Base-by-base conservation (phyloP, 2,797 vertebrate genomes). In the Enteromius thamalakanensis region DNA sequence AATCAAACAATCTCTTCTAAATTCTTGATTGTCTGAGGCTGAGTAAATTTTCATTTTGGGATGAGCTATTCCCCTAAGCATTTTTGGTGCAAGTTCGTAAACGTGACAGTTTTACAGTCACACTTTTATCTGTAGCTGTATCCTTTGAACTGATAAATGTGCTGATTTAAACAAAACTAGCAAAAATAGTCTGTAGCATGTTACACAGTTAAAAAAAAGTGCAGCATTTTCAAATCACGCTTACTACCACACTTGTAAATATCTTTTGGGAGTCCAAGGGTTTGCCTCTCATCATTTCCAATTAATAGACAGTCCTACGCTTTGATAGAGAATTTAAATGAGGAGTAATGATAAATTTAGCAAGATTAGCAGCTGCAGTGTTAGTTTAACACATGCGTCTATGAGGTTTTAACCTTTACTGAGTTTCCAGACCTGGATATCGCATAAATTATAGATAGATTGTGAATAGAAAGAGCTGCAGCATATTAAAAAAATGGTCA, bases 311-410 rank as follows among this genome's bases (percentile, higher is more conserved):
- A 80, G 23, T 29, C 23, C 29, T 49, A n/a, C n/a, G 23, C 79
- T 80, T 82, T 82, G 76, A 84, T 78, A 72, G 67, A 81, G 23
- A 82, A 62, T 80, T 69, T 14, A 65, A 76, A 79, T 76, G 70
- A 80, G 84, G 69, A 69, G 70, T 32, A 80, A 71, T 86, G 82
- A 82, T 80, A 86, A 76, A 88, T 88, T 80, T 86, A 83, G 86
- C 80, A 70, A 47, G 72, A 69, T 67, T 86, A 82, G 68, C 84
- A 86, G 76, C 72, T 78, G 40, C 71, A 75, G 81, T 68, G 76
- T 83, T 86, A 88, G 53, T 88, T 84, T 88, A 78, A 87, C 76
- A 84, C 67, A 71, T 77, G 58, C 29, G n/a, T 87, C 77, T 85
- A 65, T 87, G 58, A 78, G 62, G 51, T 70, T 82, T 87, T 21